Evolutionary conservation across 2,888 invertebrate genomes (phyloP).

Genomic region (Horisme vitalbata): DNA sequence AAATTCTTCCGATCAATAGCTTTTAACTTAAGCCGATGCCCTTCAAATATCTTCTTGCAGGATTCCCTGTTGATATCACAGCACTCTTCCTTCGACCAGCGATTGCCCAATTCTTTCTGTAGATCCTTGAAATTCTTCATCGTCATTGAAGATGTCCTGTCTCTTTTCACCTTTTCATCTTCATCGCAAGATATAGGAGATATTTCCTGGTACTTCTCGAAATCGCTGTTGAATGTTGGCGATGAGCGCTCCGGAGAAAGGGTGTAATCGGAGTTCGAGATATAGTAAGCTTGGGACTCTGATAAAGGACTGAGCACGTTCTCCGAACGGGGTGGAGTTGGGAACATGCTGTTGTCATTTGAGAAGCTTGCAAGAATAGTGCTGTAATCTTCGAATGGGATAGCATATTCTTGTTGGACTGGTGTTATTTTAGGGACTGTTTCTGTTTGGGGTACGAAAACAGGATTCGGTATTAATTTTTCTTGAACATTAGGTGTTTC

Average conservation of each 20-base stretch:
- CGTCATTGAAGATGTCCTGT: constrained; percentile 47
- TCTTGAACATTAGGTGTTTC: too few species aligned
- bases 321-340: constrained; percentile 64
- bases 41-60: constrained; percentile 57
- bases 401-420: too few species aligned
- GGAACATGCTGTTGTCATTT: constrained; percentile 38
- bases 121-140: constrained; percentile 68
- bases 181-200: constrained; percentile 40
- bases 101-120: constrained; percentile 59
- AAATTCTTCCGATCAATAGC: constrained; percentile 49
- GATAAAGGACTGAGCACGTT: constrained; percentile 59
- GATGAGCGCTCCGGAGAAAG: constrained; percentile 56
- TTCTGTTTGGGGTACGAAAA: too few species aligned
- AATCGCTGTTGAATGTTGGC: constrained; percentile 54
- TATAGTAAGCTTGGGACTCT: constrained; percentile 48
- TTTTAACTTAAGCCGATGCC: constrained; percentile 50
- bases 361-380: too few species aligned
- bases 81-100: constrained; percentile 62
- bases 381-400: too few species aligned
- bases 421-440: too few species aligned
- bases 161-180: constrained; percentile 36
- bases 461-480: too few species aligned
- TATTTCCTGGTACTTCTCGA: constrained; percentile 64
- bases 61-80: constrained; percentile 51
- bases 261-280: constrained; percentile 50